Evolutionary conservation across 2,113 vertebrate genomes (phyloP), one percentile per base, ranked within the genome.

Genomic region (Chinchilla lanigera): DNA sequence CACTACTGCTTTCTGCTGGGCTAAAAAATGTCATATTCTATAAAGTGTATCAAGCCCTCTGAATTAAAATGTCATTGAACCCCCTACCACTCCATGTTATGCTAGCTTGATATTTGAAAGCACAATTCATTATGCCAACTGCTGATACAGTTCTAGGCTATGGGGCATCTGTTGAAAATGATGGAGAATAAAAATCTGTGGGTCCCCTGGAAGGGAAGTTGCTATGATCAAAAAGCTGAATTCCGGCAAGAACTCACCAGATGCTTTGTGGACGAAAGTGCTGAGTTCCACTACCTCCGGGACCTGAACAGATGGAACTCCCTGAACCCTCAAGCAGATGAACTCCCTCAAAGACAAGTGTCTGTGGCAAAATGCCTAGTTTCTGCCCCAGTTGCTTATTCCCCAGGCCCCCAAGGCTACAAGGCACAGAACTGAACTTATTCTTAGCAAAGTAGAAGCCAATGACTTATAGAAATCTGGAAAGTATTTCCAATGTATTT

Each of bases 221-320:
- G 54, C 86, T 88, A 52, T 47, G 54, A 73, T 87, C 26, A 85
- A 95, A 97, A 92, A 92, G 63, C 75, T 93, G 20, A 90, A 94
- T 95, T 97, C 71, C 50, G 81, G 83, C 50, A 93, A 93, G 73
- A 38, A 78, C 33, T 96, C 87, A 96, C 81, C 97, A 98, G 97
- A 97, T 96, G 96, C 85, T 96, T 69, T 89, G 41, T 61, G 82
- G 50, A 95, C 80, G 92, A 38, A 61, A 95, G 71, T 80, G 78
- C 60, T 75, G 67, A 95, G 17, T 75, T 96, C 89, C 16, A 89
- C 60, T 80, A 97, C 92, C 95, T 92, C 77, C 19, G 93, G 95
- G 94, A 97, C 86, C 58, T 97, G 94, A 97, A 78, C 97, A 97
- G 96, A 98, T 97, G 97, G 93, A 50, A 63, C 69, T 92, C 87